A percentile compares a stretch with the other conserved stretches of the same genome.
These are phyloP conservation scores for Corythaeola cristata DNA, from an alignment of 2,113 vertebrate species.

Conservation along the genomic window DNA sequence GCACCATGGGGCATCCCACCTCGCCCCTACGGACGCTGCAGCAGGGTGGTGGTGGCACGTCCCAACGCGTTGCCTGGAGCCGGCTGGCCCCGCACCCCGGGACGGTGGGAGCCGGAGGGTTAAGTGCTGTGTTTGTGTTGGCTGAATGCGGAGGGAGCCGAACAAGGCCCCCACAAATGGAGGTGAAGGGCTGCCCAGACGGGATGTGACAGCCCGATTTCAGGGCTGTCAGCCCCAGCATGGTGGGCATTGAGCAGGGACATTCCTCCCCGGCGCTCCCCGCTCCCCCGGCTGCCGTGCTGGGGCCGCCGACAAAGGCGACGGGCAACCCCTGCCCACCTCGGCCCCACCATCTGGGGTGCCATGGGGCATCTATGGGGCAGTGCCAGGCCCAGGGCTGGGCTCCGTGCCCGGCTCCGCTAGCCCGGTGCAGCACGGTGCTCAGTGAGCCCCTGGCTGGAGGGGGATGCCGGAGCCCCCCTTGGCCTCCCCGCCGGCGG, in stretches of 20 bases:
- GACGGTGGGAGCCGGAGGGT: constrained; percentile 40
- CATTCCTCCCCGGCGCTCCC: constrained; percentile 35
- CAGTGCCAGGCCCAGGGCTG: not conserved
- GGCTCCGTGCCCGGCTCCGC: not conserved
- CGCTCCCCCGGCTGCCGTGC: constrained; percentile 37
- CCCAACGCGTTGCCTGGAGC: not conserved
- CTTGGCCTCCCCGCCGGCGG: not conserved
- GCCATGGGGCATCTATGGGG: not conserved
- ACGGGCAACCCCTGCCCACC: not conserved
- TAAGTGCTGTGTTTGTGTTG: constrained; percentile 67
- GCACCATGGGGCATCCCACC: not conserved
- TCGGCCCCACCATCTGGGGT: not conserved
- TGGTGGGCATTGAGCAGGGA: constrained; percentile 51
- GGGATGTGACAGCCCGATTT: constrained; percentile 68
- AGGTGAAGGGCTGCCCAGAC: constrained; percentile 64
- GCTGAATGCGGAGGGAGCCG: constrained; percentile 37
- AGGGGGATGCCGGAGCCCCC: not conserved
- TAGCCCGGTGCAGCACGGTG: accelerated
- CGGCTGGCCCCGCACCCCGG: not conserved
- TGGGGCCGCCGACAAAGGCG: not conserved
- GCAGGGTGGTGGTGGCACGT: not conserved
- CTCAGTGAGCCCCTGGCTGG: not conserved
- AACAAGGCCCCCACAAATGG: constrained; percentile 59
- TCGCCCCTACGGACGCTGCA: not conserved
- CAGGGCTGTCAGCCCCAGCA: constrained; percentile 64